A percentile compares a stretch with the other conserved stretches of the same genome.
These are phyloP conservation scores for Knipowitschia caucasica DNA, from an alignment of 2,797 vertebrate genomes.

Conservation along the genomic window DNA sequence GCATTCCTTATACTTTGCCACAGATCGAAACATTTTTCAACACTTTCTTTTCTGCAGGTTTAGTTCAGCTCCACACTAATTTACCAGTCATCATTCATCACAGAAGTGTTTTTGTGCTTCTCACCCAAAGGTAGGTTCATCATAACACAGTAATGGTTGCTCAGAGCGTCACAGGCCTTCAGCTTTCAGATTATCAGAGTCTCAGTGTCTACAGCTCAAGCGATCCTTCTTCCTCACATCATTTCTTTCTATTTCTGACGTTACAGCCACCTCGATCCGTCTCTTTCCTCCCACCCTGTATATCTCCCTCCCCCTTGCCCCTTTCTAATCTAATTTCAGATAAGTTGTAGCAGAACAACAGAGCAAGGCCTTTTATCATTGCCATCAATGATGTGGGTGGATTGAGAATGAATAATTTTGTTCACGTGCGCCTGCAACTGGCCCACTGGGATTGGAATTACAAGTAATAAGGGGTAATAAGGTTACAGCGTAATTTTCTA, in stretches of 20 bases:
- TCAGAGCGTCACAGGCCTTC: conserved; percentile 10
- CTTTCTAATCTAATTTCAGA: conserved; percentile 77
- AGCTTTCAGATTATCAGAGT: conserved; percentile 33
- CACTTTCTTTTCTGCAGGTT: not conserved
- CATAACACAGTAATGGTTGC: conserved; percentile 2
- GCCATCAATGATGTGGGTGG: conserved; percentile 73
- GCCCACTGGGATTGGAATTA: conserved; percentile 61
- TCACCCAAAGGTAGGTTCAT: conserved; percentile 5
- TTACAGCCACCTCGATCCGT: conserved; percentile 62
- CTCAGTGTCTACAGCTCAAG: conserved; percentile 36
- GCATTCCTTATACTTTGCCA: not conserved
- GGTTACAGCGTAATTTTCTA: conserved; percentile 67
- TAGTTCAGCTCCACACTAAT: conserved; percentile 1
- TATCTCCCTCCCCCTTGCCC: conserved; percentile 58
- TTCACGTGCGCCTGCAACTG: conserved; percentile 59
- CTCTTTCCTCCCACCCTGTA: conserved; percentile 71
- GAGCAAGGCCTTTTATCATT: conserved; percentile 68
- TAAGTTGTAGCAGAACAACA: conserved; percentile 69
- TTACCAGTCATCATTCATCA: conserved; percentile 5
- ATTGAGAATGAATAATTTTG: conserved; percentile 69
- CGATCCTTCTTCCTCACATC: conserved; percentile 49
- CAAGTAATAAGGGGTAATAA: conserved; percentile 69
- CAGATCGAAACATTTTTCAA: not conserved
- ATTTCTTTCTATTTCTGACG: conserved; percentile 63
- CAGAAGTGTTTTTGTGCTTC: conserved; percentile 2